Conservation (phyloP, 2,113 vertebrate genomes). For the Xiphorhynchus elegans region DNA sequence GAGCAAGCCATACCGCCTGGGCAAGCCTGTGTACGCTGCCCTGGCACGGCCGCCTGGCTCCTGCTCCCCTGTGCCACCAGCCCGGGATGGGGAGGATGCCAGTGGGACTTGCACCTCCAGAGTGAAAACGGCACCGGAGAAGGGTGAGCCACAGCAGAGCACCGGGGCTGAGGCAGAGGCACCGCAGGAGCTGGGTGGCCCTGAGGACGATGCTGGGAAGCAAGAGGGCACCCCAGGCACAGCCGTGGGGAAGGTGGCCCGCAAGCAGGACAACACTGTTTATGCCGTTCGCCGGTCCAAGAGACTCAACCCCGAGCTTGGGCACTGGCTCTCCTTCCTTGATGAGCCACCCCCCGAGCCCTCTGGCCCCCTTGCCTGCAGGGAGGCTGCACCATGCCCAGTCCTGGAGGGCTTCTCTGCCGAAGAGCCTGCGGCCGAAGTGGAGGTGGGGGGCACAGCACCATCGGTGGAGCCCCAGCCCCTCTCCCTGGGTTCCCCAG, state of each 20-base stretch:
- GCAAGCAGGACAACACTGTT: conserved; percentile 67
- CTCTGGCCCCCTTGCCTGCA: not conserved
- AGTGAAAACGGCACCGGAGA: conserved; percentile 19
- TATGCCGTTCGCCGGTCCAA: conserved; percentile 89
- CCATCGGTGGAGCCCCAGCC: conserved; percentile 58
- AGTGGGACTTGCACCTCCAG: not conserved
- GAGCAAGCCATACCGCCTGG: conserved; percentile 94
- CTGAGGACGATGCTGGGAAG: conserved; percentile 30
- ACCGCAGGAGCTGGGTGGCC: not conserved
- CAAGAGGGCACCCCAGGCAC: not conserved
- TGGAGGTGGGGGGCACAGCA: conserved; percentile 59
- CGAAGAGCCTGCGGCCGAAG: conserved; percentile 54
- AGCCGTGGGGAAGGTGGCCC: conserved; percentile 19
- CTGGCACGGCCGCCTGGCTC: conserved; percentile 6
- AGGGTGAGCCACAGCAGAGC: conserved; percentile 19
- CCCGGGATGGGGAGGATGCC: not conserved
- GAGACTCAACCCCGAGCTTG: conserved; percentile 85
- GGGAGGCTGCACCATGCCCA: not conserved
- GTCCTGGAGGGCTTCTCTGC: conserved; percentile 23
- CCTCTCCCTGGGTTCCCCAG: conserved; percentile 75
- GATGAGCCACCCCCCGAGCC: not conserved
- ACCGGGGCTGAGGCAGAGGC: not conserved
- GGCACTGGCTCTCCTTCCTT: conserved; percentile 70
- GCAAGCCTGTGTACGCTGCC: conserved; percentile 86
- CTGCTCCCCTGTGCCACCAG: not conserved